Conservation (phyloP, 2,888 invertebrate genomes). For the Andrena flavipes region DNA sequence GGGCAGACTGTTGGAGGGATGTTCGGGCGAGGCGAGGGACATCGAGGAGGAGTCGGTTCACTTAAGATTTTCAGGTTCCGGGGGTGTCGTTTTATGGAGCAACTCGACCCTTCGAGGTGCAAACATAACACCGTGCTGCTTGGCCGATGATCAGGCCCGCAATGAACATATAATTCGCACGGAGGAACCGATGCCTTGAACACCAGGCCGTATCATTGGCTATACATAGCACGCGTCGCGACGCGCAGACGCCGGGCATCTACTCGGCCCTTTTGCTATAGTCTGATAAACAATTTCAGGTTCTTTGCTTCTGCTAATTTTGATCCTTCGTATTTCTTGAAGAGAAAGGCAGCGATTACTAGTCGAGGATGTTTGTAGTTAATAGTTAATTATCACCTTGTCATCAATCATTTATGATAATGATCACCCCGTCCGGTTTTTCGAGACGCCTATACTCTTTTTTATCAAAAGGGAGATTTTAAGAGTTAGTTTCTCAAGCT, state of each 20-base stretch:
- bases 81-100: not conserved
- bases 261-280: conserved; percentile 54
- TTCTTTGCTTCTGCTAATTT: not conserved
- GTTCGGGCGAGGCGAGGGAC: not conserved
- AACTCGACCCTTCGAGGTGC: conserved; percentile 12
- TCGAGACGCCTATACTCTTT: too few species aligned
- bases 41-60: too few species aligned
- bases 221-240: conserved; percentile 77
- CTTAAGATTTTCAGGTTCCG: not conserved
- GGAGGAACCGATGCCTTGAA: conserved; percentile 72
- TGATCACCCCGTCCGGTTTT: too few species aligned
- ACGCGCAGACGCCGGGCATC: conserved; percentile 77
- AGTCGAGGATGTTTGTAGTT: not conserved
- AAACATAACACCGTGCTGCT: conserved; percentile 58
- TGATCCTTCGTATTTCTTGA: not conserved
- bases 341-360: not conserved
- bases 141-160: conserved; percentile 73
- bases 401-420: too few species aligned
- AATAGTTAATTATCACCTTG: too few species aligned
- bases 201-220: conserved; percentile 70
- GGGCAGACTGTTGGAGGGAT: not conserved
- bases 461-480: too few species aligned
- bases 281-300: conserved; percentile 54
- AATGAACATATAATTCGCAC: conserved; percentile 77
- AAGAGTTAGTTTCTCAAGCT: too few species aligned